A percentile compares a stretch with the other conserved stretches of the same genome.
These are phyloP conservation scores for Atta colombica DNA, from an alignment of 1,140 invertebrate genomes.

Conservation along the genomic window DNA sequence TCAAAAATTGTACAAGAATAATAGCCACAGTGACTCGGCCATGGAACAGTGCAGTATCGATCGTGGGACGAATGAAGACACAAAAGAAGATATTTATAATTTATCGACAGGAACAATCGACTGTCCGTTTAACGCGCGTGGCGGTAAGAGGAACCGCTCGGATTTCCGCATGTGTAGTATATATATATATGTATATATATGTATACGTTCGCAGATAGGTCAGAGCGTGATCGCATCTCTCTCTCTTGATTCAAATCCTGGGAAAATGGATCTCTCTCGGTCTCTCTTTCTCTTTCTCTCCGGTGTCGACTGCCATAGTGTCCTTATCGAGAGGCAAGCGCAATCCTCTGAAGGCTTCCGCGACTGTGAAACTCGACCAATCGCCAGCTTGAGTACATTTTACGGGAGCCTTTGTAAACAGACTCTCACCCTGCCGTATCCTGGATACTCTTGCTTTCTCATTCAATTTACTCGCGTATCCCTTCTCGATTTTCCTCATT, in stretches of 20 bases:
- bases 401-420: slow-evolving; percentile 44
- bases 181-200: not conserved
- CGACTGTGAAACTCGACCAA: slow-evolving; percentile 34
- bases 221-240: not conserved
- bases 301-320: slow-evolving; percentile 45
- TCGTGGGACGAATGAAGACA: not conserved
- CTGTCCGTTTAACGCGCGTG: slow-evolving; percentile 4
- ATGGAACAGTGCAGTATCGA: slow-evolving; percentile 32
- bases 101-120: slow-evolving; percentile 55
- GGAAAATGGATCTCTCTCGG: slow-evolving; percentile 46
- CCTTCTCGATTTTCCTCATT: not conserved
- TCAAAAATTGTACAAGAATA: slow-evolving; percentile 34
- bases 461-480: slow-evolving; percentile 40
- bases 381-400: slow-evolving; percentile 46
- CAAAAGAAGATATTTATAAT: slow-evolving; percentile 44
- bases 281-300: not conserved
- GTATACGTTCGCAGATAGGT: slow-evolving; percentile 26
- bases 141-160: slow-evolving; percentile 27
- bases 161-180: slow-evolving; percentile 32
- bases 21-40: not conserved
- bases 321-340: slow-evolving; percentile 65
- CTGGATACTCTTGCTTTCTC: slow-evolving; percentile 3
- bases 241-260: slow-evolving; percentile 39
- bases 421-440: not conserved
- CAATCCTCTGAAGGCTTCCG: slow-evolving; percentile 45